Conservation (phyloP, 2,888 invertebrate genomes). For the Archaeoteleia sp. region DNA sequence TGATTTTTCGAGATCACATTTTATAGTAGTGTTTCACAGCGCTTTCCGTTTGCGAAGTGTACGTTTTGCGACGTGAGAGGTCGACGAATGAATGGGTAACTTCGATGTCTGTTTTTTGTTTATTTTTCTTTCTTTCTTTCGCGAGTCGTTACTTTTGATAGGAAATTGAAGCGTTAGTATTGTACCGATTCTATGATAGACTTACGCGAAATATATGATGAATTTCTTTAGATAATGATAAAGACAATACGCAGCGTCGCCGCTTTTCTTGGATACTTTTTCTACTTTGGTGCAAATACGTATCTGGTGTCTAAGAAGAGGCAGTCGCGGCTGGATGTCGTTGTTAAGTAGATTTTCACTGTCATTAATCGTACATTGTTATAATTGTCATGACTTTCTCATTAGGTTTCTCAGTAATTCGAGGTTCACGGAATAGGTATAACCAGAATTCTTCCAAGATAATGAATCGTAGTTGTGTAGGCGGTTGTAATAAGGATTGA, state of each 20-base stretch:
- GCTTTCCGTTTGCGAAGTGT: conserved; percentile 7
- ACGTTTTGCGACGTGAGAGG: not conserved
- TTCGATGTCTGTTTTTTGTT: conserved; percentile 14
- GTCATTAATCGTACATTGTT: conserved; percentile 34
- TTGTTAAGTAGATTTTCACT: conserved; percentile 43
- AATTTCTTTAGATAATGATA: conserved; percentile 31
- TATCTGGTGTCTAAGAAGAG: conserved; percentile 32
- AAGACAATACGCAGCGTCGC: conserved; percentile 44
- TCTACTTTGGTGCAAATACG: conserved; percentile 44
- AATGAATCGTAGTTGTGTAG: conserved; percentile 21
- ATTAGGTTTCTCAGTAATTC: conserved; percentile 29
- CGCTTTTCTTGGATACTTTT: conserved; percentile 42
- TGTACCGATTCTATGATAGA: conserved; percentile 49
- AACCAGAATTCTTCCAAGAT: conserved; percentile 61
- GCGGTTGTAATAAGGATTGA: conserved; percentile 27
- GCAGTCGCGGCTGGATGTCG: conserved; percentile 30
- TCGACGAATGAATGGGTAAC: conserved; percentile 6
- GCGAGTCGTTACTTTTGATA: conserved; percentile 16
- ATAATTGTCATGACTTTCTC: conserved; percentile 34
- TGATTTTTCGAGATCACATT: conserved; percentile 34
- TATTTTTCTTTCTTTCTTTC: conserved; percentile 9
- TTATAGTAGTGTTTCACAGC: conserved; percentile 5
- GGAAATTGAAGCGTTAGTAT: conserved; percentile 46
- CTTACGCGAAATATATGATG: conserved; percentile 30
- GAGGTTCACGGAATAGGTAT: conserved; percentile 54